A percentile compares a stretch with the other conserved stretches of the same genome.
phyloP scores from a whole-genome alignment of 2,888 invertebrate genomes.

The Artemia sinica region DNA sequence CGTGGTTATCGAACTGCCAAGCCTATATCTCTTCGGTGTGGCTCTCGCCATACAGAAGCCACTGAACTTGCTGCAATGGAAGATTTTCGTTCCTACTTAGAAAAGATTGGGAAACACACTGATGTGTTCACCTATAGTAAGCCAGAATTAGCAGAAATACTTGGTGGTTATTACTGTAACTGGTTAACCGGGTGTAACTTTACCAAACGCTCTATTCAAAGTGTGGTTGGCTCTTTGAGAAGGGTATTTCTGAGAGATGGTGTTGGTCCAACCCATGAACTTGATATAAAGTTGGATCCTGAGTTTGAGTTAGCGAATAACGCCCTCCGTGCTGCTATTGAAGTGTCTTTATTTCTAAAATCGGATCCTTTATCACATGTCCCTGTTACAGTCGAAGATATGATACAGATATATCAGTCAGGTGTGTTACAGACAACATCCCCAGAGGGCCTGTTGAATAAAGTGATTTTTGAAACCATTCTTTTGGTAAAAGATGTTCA shows the following conservation, averaged over 20 bases:
- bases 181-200: neutral
- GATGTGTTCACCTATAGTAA: constrained; percentile 2
- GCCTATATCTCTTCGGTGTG: no score
- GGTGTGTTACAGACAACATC: neutral
- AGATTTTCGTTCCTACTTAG: neutral
- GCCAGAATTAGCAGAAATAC: neutral
- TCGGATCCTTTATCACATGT: neutral
- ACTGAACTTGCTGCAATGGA: no score
- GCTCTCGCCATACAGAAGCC: no score
- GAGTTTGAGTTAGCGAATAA: constrained; percentile 4
- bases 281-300: neutral
- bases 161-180: neutral
- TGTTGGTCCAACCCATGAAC: neutral
- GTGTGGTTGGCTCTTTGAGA: neutral
- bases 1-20: no score
- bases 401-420: neutral
- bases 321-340: neutral
- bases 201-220: neutral
- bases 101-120: neutral
- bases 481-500: constrained; percentile 1
- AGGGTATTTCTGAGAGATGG: neutral
- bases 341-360: neutral
- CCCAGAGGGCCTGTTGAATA: constrained; percentile 2
- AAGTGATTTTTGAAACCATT: neutral
- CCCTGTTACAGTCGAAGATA: neutral